These are phyloP conservation scores for Echinarachnius parma DNA, from an alignment of 53 echinoderm and acorn worm species.

Conservation along the genomic window DNA sequence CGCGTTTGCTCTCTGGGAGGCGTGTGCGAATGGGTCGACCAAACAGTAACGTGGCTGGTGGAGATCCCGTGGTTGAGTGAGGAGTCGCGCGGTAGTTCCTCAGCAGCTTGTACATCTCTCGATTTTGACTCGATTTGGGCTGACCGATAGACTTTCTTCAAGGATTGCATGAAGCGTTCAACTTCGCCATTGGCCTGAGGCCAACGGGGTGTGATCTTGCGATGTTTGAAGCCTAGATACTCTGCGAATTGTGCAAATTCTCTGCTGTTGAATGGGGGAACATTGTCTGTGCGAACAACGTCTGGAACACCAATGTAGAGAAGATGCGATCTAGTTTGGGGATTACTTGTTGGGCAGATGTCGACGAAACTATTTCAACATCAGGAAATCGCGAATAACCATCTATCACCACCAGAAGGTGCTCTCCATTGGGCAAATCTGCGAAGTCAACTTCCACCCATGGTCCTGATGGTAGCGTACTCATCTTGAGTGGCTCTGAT, in stretches of 20 bases:
- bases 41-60: conserved; percentile 35
- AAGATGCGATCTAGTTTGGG: conserved; percentile 8
- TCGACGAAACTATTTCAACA: conserved; percentile 21
- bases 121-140: too few species aligned
- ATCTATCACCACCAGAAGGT: conserved; percentile 54
- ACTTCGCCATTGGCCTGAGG: too few species aligned
- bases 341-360: conserved; percentile 3
- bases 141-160: too few species aligned
- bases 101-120: conserved; percentile 25
- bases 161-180: too few species aligned
- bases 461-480: conserved; percentile 37
- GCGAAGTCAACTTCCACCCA: conserved; percentile 68
- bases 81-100: conserved; percentile 42
- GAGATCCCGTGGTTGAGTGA: conserved; percentile 19
- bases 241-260: too few species aligned
- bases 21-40: conserved; percentile 31
- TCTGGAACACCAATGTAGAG: too few species aligned
- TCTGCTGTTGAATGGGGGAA: too few species aligned
- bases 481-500: conserved; percentile 65
- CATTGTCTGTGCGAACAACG: too few species aligned
- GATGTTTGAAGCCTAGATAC: too few species aligned
- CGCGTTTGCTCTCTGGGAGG: too few species aligned
- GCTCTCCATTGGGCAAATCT: conserved; percentile 61
- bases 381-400: conserved; percentile 21
- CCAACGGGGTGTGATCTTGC: too few species aligned